Base-by-base conservation (phyloP, 2,888 invertebrate species). In the Ferdinandea cuprea region DNA sequence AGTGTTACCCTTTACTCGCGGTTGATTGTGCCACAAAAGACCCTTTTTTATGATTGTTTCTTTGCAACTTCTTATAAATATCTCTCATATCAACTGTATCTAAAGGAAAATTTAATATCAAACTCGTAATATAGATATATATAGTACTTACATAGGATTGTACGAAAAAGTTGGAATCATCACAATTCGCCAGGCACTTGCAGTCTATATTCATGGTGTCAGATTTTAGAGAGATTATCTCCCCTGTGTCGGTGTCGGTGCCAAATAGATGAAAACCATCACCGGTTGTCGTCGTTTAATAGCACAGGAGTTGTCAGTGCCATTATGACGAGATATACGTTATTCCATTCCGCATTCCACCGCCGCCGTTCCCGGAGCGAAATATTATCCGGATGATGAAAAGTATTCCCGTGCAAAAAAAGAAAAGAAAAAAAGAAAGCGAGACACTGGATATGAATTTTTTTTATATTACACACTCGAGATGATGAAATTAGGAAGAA, bases 101-200 rank as follows among this genome's bases (percentile, higher is more conserved):
- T 11, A 0, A 1, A 3, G 1, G 21, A 3, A 28, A 42, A 46
- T 46, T 15, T 11, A 13, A 44, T 17, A 15, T 2, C 28, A 19
- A 32, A 37, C n/a, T 11, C 35, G 13, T 37, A 6, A 46, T 44
- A 25, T 19, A 13, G 40, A 50, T n/a, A n/a, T n/a, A 59, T 21
- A 4, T 17, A 21, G 56, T 69, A 92, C 92, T 91, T 89, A 94
- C 94, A 87, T 92, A 91, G 11, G 92, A 92, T 78, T 94, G 94
- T 9, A 94, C 91, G 8, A 94, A 92, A 86, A 94, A 95, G 87
- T 93, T 94, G 0, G 94, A 94, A 86, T 95, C 94, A 86, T 95
- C 94, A 86, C 95, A 95, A 84, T 94, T 93, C 9, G 94, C 92
- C 68, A 93, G 90, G 87, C 95, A 95, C 32, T 92, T 92, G 87